Evolutionary conservation across 1,140 invertebrate genomes (phyloP).

Genomic region (Anthonomus grandis): DNA sequence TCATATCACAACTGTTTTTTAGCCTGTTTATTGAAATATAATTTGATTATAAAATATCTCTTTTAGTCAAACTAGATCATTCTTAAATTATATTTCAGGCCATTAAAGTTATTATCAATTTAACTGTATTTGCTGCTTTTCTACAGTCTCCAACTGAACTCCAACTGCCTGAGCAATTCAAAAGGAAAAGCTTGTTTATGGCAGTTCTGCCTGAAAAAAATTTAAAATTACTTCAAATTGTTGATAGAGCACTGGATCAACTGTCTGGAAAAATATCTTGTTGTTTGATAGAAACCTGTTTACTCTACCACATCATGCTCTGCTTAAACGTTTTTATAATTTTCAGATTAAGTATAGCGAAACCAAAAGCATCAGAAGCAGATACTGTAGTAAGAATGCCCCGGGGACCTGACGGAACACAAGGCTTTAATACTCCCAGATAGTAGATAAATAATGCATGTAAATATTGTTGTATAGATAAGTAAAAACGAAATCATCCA

Average conservation of each 20-base stretch:
- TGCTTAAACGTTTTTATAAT: not conserved
- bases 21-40: no score
- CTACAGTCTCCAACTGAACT: no score
- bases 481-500: no score
- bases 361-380: slow-evolving; percentile 30
- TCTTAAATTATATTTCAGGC: no score
- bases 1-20: no score
- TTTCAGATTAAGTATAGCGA: slow-evolving; percentile 41
- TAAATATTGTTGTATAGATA: slow-evolving; percentile 18
- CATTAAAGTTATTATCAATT: no score
- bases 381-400: slow-evolving; percentile 54
- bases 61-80: no score
- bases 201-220: not conserved
- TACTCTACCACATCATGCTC: not conserved
- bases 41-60: no score
- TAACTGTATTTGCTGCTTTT: no score
- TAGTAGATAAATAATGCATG: slow-evolving; percentile 48
- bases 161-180: not conserved
- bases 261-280: not conserved
- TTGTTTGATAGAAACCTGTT: not conserved
- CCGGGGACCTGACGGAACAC: slow-evolving; percentile 57
- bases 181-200: not conserved
- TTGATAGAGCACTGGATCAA: not conserved
- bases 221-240: not conserved
- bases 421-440: slow-evolving; percentile 57